Evolutionary conservation across 2,797 vertebrate genomes (phyloP).

Genomic region (Anguilla marmorata): DNA sequence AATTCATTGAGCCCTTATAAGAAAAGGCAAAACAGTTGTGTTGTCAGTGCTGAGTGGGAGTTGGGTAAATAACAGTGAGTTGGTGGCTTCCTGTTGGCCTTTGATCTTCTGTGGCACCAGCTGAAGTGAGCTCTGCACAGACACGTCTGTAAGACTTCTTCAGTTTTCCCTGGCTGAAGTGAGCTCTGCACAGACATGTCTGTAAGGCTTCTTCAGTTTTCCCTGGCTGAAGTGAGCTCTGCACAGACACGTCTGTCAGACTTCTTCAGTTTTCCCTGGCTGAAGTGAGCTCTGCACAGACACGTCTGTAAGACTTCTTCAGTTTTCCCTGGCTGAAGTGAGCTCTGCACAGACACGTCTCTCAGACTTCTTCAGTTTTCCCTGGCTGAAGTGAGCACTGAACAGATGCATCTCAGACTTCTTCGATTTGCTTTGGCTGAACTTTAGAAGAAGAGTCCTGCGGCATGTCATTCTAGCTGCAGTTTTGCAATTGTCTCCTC

Average conservation of each 20-base stretch:
- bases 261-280: no score
- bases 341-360: no score
- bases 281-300: no score
- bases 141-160: no score
- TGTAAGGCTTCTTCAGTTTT: no score
- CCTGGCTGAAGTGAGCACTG: neutral
- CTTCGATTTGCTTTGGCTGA: neutral
- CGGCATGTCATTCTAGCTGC: neutral
- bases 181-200: no score
- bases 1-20: neutral
- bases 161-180: no score
- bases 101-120: constrained; percentile 35
- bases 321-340: no score
- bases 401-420: neutral
- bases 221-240: no score
- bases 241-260: no score
- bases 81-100: constrained; percentile 26
- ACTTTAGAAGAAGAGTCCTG: neutral
- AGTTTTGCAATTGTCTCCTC: neutral
- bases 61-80: constrained; percentile 10
- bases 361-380: no score
- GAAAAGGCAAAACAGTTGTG: neutral
- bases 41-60: neutral
- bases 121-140: neutral
- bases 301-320: no score